A percentile compares a stretch with the other conserved stretches of the same genome.
Conservation (phyloP, 2,113 vertebrate genomes). For the Alectura lathami region DNA sequence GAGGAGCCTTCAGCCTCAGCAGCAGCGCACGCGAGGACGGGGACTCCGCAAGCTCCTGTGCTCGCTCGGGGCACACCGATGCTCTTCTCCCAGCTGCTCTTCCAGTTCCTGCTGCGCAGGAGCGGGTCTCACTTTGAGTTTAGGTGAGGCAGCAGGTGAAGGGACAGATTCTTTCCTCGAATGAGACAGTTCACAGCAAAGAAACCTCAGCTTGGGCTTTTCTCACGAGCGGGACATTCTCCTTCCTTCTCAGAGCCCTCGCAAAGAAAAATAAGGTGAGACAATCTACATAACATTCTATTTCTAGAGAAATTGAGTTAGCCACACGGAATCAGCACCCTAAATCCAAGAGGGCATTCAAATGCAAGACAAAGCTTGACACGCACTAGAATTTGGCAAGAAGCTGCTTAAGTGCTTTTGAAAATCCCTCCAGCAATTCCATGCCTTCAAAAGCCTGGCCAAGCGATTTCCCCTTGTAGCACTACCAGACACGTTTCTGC, state of each 20-base stretch:
- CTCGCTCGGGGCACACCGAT: too few relatives aligned
- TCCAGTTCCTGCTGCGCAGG: accelerated
- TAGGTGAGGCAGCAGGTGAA: background rate
- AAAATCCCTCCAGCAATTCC: background rate
- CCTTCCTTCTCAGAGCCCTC: background rate
- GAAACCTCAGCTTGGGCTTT: background rate
- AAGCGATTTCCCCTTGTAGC: background rate
- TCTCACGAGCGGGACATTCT: background rate
- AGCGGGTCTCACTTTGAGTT: background rate
- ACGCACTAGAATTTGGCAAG: background rate
- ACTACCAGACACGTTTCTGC: background rate
- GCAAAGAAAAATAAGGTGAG: background rate
- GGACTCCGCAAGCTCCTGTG: too few relatives aligned
- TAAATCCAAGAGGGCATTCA: background rate
- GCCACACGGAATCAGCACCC: background rate
- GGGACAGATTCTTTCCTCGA: background rate
- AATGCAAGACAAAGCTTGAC: background rate
- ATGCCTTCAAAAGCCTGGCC: background rate
- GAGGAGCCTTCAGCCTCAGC: background rate
- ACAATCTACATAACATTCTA: background rate
- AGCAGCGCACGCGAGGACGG: accelerated
- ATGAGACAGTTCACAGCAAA: background rate
- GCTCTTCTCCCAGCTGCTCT: background rate
- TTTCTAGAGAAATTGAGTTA: background rate
- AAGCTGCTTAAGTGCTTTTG: background rate